Conservation (phyloP, 1,140 invertebrate genomes). For the Eueides isabella region DNA sequence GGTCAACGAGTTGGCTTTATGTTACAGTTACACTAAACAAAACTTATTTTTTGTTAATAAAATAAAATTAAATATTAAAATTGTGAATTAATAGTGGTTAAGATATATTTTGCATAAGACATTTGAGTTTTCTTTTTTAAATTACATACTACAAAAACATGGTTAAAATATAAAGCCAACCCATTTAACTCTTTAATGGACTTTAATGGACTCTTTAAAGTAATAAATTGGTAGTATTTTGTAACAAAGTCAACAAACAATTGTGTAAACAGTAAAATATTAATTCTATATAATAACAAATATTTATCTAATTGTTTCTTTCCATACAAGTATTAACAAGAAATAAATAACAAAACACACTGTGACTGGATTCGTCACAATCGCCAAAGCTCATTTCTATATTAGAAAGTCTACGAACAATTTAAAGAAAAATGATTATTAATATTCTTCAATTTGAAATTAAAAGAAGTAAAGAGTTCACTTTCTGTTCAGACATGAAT, state of each 20-base stretch:
- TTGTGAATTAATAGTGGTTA: not conserved
- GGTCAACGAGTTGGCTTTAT: not conserved
- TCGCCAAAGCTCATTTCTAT: not conserved
- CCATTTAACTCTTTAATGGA: not conserved
- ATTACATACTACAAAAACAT: not conserved
- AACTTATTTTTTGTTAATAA: not conserved
- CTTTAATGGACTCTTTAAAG: not conserved
- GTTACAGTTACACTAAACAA: not conserved
- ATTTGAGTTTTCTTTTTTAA: not conserved
- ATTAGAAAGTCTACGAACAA: not conserved
- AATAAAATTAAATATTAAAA: not conserved
- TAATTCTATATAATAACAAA: not conserved
- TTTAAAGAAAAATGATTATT: no score
- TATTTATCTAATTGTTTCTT: not conserved
- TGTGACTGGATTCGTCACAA: not conserved
- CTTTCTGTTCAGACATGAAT: not conserved
- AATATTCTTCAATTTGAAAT: no score
- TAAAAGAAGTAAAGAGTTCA: not conserved
- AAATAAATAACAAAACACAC: not conserved
- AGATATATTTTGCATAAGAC: not conserved
- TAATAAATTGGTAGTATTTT: not conserved
- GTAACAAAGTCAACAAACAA: not conserved
- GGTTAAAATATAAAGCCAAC: not conserved
- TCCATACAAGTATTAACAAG: not conserved
- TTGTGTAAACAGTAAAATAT: not conserved